Base-by-base conservation (phyloP, 1,140 invertebrate species). In the Drosophila burlai region DNA sequence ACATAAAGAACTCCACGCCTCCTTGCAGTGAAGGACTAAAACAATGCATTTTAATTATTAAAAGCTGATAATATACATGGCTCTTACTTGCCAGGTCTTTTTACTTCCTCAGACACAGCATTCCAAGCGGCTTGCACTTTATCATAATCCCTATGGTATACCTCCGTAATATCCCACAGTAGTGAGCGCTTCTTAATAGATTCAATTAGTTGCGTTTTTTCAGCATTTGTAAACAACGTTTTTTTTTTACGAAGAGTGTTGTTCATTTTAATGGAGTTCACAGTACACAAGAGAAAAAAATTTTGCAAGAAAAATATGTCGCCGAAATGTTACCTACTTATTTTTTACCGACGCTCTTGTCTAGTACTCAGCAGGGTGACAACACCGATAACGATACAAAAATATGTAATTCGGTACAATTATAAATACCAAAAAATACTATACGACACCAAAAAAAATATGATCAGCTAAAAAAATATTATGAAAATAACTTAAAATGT, bases 231-330 rank as follows among this genome's bases (percentile, higher is more conserved):
- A 3, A 55, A 24, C 6, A 0, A 7, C 1, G 2, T 8, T 24
- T 16, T 55, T n/a, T 13, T 40, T 24, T 38, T 55, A 26, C 54
- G 54, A 21, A 3, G 0, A 6, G 4, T 8, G 16, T 15, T 55
- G 16, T 15, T 55, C 34, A 38, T 55, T 55, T 55, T 54, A 34
- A 0, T 2, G 11, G 3, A 13, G 3, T 9, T 21, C 8, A 21
- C 34, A 24, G 54, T 40, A 55, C 21, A 55, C 52, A 55, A 24
- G 4, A 55, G 8, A 38, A 36, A 13, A 55, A 55, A 55, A 34
- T n/a, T n/a, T 0, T n/a, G 4, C 15, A 16, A 4, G 1, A 16
- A 16, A n/a, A 29, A 36, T 18, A 52, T 54, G n/a, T 54, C 3
- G 6, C n/a, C 29, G 5, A 54, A 54, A 54, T 13, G 3, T 50